A percentile compares a stretch with the other conserved stretches of the same genome.
Conservation (phyloP, 2,797 vertebrate species). For the Cynodonichthys magdalenae region DNA sequence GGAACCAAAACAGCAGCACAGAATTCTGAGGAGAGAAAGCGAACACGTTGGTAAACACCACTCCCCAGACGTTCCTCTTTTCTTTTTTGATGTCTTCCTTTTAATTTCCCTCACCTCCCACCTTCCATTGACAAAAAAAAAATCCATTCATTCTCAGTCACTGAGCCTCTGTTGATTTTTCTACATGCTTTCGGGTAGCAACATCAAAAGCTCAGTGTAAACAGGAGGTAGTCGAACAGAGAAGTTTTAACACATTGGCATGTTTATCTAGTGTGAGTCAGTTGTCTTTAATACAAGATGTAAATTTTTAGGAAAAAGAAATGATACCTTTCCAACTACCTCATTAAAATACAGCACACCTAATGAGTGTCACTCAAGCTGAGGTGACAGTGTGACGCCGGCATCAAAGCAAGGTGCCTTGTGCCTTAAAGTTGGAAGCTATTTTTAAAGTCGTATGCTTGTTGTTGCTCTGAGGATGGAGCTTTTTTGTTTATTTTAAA, state of each 20-base stretch:
- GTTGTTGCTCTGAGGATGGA: not conserved
- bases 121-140: slow-evolving; percentile 56
- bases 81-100: slow-evolving; percentile 52
- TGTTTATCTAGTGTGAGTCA: slow-evolving; percentile 53
- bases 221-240: slow-evolving; percentile 25
- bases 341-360: slow-evolving; percentile 22
- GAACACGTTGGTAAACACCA: slow-evolving; percentile 58
- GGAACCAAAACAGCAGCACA: slow-evolving; percentile 54
- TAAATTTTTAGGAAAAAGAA: slow-evolving; percentile 31
- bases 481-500: not conserved
- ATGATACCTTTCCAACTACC: slow-evolving; percentile 28
- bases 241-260: slow-evolving; percentile 39
- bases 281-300: slow-evolving; percentile 27
- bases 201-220: slow-evolving; percentile 46
- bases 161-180: slow-evolving; percentile 34
- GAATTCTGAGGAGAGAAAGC: slow-evolving; percentile 38
- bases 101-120: slow-evolving; percentile 58
- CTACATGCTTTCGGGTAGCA: slow-evolving; percentile 43
- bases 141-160: slow-evolving; percentile 48
- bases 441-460: not conserved
- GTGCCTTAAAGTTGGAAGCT: slow-evolving; percentile 5
- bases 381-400: slow-evolving; percentile 2
- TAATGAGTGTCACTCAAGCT: slow-evolving; percentile 15
- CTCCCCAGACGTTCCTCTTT: slow-evolving; percentile 52
- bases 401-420: not conserved